These are phyloP conservation scores for Dinomys branickii DNA, from an alignment of 2,113 vertebrate species.

Conservation along the genomic window DNA sequence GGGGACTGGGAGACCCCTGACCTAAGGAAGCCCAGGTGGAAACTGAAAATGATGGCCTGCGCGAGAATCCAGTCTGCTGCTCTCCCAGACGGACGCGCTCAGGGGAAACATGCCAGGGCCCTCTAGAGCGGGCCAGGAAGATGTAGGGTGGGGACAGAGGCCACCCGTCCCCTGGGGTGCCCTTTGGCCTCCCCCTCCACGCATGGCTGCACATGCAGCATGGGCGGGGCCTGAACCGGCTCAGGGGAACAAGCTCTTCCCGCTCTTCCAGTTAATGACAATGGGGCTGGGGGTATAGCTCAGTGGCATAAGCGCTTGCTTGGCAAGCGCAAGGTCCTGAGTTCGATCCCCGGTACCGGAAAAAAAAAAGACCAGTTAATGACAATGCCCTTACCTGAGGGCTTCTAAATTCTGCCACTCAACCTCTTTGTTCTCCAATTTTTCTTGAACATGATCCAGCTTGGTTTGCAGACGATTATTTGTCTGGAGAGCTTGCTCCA, in stretches of 20 bases:
- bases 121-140: background rate
- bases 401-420: constrained; percentile 77
- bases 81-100: background rate
- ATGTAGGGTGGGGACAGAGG: background rate
- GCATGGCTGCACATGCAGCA: background rate
- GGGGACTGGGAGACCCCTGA: background rate
- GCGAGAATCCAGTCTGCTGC: background rate
- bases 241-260: background rate
- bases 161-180: too few species aligned
- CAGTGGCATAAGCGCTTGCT: too few species aligned
- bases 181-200: too few species aligned
- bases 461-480: constrained; percentile 80
- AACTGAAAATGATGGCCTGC: background rate
- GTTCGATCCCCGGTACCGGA: too few species aligned
- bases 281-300: too few species aligned
- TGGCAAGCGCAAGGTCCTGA: too few species aligned
- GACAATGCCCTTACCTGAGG: constrained; percentile 78
- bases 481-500: constrained; percentile 83
- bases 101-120: background rate
- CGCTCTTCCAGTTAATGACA: background rate
- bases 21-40: background rate
- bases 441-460: constrained; percentile 75
- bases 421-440: constrained; percentile 79
- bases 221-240: background rate
- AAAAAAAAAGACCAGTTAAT: too few species aligned